phyloP scores from a whole-genome alignment of 2,888 invertebrate genomes.

The Psococerastis gibbosa region DNA sequence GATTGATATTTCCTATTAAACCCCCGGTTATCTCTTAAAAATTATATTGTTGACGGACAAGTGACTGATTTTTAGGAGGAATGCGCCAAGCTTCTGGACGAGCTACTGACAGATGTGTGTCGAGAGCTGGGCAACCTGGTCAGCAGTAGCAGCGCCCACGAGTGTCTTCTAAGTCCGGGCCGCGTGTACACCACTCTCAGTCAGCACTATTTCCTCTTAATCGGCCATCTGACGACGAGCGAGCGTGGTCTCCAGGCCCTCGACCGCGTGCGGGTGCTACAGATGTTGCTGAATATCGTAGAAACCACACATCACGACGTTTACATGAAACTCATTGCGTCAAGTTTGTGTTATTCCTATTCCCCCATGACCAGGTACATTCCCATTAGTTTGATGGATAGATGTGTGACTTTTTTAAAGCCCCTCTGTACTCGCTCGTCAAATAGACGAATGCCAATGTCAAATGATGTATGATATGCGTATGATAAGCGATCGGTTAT shows the following conservation, averaged over 20 bases:
- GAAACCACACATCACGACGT: constrained; percentile 71
- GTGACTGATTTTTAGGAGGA: constrained; percentile 32
- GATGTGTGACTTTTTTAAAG: constrained; percentile 6
- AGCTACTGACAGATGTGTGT: constrained; percentile 62
- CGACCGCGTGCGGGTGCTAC: constrained; percentile 36
- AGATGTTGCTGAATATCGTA: constrained; percentile 42
- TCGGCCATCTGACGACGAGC: constrained; percentile 66
- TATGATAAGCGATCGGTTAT: no score
- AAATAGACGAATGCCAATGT: no score
- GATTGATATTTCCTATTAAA: no score
- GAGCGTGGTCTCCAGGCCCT: constrained; percentile 48
- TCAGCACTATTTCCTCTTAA: constrained; percentile 85
- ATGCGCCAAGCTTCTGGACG: constrained; percentile 48
- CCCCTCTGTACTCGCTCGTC: no score
- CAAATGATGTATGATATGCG: no score
- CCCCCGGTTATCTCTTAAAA: constrained; percentile 6
- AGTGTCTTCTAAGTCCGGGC: constrained; percentile 72
- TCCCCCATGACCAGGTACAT: constrained; percentile 52
- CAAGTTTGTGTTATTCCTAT: constrained; percentile 71
- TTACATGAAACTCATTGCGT: constrained; percentile 83
- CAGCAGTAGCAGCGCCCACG: constrained; percentile 57
- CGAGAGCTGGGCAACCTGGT: constrained; percentile 53
- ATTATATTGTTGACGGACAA: constrained; percentile 7
- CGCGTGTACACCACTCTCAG: constrained; percentile 77
- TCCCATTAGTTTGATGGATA: no score